Percentiles rank a stretch among this genome's conserved stretches.
Conservation (phyloP, 2,888 invertebrate species). For the Leptogaster cylindrica region DNA sequence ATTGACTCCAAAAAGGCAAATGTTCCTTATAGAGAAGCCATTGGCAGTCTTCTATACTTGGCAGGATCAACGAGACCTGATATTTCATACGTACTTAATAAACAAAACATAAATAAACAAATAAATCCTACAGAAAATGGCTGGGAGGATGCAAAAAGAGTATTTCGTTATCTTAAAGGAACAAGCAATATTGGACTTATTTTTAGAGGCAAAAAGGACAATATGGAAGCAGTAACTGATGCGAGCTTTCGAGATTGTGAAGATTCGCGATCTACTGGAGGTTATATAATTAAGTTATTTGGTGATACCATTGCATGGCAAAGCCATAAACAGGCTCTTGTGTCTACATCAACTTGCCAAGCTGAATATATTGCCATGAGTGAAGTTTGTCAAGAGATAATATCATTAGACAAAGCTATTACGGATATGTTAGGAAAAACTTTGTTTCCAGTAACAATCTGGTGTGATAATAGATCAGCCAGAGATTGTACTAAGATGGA, state of each 20-base stretch:
- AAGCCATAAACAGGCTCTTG: conserved; percentile 10
- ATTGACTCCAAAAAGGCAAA: too few species aligned
- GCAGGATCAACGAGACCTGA: not conserved
- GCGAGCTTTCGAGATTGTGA: conserved; percentile 35
- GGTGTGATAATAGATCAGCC: not conserved
- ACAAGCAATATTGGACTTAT: conserved; percentile 29
- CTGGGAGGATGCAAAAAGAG: conserved; percentile 36
- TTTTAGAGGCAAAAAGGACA: conserved; percentile 1
- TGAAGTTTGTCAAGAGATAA: not conserved
- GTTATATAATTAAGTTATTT: conserved; percentile 33
- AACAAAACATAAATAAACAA: conserved; percentile 23
- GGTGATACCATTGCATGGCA: conserved; percentile 33
- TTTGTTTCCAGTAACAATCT: not conserved
- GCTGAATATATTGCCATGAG: conserved; percentile 11
- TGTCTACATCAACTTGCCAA: conserved; percentile 29
- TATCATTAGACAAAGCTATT: not conserved
- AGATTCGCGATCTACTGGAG: conserved; percentile 21
- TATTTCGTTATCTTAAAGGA: conserved; percentile 42
- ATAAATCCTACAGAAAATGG: conserved; percentile 41
- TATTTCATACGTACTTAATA: conserved; percentile 19
- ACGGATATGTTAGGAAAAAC: too few species aligned
- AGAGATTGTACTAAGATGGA: not conserved
- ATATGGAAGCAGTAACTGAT: conserved; percentile 20
- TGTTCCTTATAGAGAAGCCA: conserved; percentile 8
- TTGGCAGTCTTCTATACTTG: not conserved